Conservation (phyloP, 2,888 invertebrate species). For the Himalopsyche japonica region DNA sequence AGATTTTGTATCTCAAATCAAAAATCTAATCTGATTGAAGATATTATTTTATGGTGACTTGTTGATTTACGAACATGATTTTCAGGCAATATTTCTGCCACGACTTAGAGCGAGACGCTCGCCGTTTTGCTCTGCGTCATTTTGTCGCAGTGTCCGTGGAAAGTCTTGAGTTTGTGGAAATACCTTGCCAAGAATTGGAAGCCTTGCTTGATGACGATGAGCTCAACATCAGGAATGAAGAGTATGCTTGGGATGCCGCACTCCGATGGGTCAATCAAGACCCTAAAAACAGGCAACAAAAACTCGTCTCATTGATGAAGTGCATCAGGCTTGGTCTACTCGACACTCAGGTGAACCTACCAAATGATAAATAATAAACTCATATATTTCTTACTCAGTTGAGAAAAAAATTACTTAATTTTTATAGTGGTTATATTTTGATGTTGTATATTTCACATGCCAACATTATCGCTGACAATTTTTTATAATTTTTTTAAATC, state of each 20-base stretch:
- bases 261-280: constrained; percentile 86
- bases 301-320: constrained; percentile 78
- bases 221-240: constrained; percentile 85
- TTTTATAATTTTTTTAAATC: too few species aligned
- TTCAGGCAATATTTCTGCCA: constrained; percentile 71
- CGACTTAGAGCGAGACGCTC: constrained; percentile 69
- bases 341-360: constrained; percentile 66
- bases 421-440: too few species aligned
- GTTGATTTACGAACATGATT: too few species aligned
- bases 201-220: constrained; percentile 81
- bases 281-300: constrained; percentile 69
- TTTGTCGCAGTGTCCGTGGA: constrained; percentile 73
- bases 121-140: constrained; percentile 73
- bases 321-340: constrained; percentile 81
- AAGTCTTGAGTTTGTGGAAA: constrained; percentile 74
- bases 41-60: too few species aligned
- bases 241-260: constrained; percentile 83
- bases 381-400: too few species aligned
- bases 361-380: too few species aligned
- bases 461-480: too few species aligned
- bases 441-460: too few species aligned
- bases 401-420: too few species aligned
- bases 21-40: too few species aligned
- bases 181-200: constrained; percentile 73
- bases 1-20: too few species aligned